phyloP scores from a whole-genome alignment of 1,140 invertebrate species.

The Dreissena rostriformis region DNA sequence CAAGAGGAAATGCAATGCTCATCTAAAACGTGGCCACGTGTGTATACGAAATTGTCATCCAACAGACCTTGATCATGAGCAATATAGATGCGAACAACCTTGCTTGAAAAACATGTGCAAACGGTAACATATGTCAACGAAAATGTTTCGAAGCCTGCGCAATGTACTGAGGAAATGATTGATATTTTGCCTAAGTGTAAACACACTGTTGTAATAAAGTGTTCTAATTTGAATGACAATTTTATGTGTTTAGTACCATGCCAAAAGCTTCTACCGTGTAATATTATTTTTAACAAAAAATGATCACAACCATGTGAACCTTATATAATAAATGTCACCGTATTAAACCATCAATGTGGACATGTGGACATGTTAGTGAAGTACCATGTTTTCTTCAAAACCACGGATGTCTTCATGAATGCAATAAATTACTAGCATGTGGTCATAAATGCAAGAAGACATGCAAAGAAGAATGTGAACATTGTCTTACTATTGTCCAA shows the following conservation, averaged over 20 bases:
- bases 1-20: slow-evolving; percentile 66
- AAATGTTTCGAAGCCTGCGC: slow-evolving; percentile 47
- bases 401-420: neutral
- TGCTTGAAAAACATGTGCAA: slow-evolving; percentile 82
- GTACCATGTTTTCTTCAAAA: neutral
- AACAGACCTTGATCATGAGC: slow-evolving; percentile 60
- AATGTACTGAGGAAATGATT: neutral
- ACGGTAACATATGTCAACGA: slow-evolving; percentile 76
- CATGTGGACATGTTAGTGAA: neutral
- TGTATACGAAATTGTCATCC: slow-evolving; percentile 69
- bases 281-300: neutral
- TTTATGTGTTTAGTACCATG: neutral
- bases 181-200: neutral
- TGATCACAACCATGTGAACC: neutral
- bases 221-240: neutral
- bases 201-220: neutral
- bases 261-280: neutral
- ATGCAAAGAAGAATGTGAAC: neutral
- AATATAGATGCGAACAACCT: slow-evolving; percentile 67
- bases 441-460: neutral
- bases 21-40: slow-evolving; percentile 73
- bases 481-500: neutral
- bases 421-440: neutral
- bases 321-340: neutral
- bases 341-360: neutral